phyloP scores from a whole-genome alignment of 2,888 invertebrate genomes.

The Drosophila acutilabella region DNA sequence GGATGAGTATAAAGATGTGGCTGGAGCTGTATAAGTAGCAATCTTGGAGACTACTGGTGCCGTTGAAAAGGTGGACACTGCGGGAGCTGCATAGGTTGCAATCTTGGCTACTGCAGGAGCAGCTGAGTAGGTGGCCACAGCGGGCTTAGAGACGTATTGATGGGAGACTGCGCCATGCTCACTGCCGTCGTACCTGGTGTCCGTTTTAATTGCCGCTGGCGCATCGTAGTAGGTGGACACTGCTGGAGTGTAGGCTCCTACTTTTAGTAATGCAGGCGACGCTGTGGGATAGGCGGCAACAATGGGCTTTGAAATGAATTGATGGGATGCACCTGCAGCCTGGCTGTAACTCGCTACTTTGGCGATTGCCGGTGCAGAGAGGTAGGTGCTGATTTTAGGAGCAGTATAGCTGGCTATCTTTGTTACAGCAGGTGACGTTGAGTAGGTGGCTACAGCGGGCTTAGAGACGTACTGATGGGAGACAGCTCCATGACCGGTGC shows the following conservation, averaged over 20 bases:
- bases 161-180: constrained; percentile 65
- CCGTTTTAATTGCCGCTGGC: constrained; percentile 30
- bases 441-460: constrained; percentile 57
- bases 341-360: constrained; percentile 34
- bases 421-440: constrained; percentile 43
- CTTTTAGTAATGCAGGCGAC: constrained; percentile 34
- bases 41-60: constrained; percentile 50
- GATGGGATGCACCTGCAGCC: constrained; percentile 65
- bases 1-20: constrained; percentile 33
- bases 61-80: constrained; percentile 6
- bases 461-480: constrained; percentile 70
- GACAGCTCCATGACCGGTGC: constrained; percentile 50
- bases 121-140: constrained; percentile 42
- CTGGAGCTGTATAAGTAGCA: constrained; percentile 42
- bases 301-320: constrained; percentile 63
- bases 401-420: constrained; percentile 70
- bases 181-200: constrained; percentile 41
- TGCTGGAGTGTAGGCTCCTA: constrained; percentile 50
- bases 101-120: constrained; percentile 43
- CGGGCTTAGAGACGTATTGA: constrained; percentile 56
- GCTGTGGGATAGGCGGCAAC: background rate
- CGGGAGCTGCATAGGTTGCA: constrained; percentile 10
- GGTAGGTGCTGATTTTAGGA: constrained; percentile 53
- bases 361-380: constrained; percentile 31
- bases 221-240: constrained; percentile 53